Evolutionary conservation across 2,797 vertebrate genomes (phyloP).

Genomic region (Sebastes cheni): DNA sequence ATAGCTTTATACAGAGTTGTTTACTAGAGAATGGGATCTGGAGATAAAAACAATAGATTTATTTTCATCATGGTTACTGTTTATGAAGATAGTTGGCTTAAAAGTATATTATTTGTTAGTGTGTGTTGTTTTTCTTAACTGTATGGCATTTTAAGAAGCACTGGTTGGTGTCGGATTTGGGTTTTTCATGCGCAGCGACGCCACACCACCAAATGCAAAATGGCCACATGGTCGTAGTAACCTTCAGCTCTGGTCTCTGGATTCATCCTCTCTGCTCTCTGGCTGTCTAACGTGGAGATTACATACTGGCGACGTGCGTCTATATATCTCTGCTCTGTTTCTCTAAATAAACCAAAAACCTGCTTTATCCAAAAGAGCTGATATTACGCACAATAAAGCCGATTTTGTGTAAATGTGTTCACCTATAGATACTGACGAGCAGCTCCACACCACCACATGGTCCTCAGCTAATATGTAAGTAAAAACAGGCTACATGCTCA

Average conservation of each 20-base stretch:
- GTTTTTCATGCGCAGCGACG: constrained; percentile 57
- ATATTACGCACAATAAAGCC: background rate
- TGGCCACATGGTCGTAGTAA: constrained; percentile 83
- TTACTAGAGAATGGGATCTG: too few relatives aligned
- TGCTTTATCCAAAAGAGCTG: background rate
- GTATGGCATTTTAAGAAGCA: background rate
- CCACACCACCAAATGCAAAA: constrained; percentile 77
- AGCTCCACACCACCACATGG: constrained; percentile 58
- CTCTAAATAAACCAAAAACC: background rate
- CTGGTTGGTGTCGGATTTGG: constrained; percentile 6
- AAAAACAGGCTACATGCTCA: background rate
- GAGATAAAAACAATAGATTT: too few relatives aligned
- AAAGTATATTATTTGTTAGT: too few relatives aligned
- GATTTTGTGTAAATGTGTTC: background rate
- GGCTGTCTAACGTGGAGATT: background rate
- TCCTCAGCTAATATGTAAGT: constrained; percentile 24
- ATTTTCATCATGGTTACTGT: too few relatives aligned
- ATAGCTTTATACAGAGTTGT: too few relatives aligned
- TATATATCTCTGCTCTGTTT: background rate
- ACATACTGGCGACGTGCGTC: background rate
- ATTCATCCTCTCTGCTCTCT: constrained; percentile 47
- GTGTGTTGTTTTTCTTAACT: background rate
- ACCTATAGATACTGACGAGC: background rate
- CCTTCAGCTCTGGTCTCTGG: constrained; percentile 69
- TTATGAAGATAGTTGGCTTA: too few relatives aligned